Conservation (phyloP, 2,113 vertebrate species). For the Oophaga pumilio region DNA sequence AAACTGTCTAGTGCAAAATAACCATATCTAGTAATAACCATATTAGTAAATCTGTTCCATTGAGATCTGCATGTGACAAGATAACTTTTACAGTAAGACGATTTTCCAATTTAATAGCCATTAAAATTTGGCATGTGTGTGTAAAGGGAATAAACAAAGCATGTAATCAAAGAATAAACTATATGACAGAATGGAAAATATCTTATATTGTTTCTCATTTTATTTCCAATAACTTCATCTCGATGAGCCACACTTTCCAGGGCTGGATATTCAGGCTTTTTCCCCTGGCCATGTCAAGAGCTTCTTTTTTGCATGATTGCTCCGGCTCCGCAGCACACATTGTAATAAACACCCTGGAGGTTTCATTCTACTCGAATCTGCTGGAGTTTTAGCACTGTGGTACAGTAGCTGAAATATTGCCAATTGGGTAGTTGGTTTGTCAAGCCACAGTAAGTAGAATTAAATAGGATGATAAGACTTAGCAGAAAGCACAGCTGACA, state of each 20-base stretch:
- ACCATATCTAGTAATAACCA: too few relatives aligned
- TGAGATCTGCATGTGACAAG: too few relatives aligned
- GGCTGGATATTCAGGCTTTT: constrained; percentile 1
- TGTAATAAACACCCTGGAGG: constrained; percentile 51
- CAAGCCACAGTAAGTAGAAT: constrained; percentile 74
- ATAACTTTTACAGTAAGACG: neutral
- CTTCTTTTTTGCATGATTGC: constrained; percentile 53
- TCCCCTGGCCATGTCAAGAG: constrained; percentile 21
- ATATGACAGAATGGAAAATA: neutral
- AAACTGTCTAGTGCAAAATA: too few relatives aligned
- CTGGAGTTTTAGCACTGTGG: constrained; percentile 42
- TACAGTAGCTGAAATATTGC: constrained; percentile 66
- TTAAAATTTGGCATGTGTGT: neutral
- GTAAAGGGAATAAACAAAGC: too few relatives aligned
- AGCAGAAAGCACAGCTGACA: constrained; percentile 77
- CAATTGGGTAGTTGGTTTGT: constrained; percentile 66
- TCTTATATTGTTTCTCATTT: neutral
- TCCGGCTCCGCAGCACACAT: constrained; percentile 27
- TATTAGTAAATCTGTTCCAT: too few relatives aligned
- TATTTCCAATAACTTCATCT: constrained; percentile 7
- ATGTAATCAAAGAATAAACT: neutral
- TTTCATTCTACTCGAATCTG: constrained; percentile 46
- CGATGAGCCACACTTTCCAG: neutral
- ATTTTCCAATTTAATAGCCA: neutral
- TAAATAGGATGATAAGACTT: constrained; percentile 71